phyloP scores from a whole-genome alignment of 1,140 invertebrate species.

The Panulirus ornatus region DNA sequence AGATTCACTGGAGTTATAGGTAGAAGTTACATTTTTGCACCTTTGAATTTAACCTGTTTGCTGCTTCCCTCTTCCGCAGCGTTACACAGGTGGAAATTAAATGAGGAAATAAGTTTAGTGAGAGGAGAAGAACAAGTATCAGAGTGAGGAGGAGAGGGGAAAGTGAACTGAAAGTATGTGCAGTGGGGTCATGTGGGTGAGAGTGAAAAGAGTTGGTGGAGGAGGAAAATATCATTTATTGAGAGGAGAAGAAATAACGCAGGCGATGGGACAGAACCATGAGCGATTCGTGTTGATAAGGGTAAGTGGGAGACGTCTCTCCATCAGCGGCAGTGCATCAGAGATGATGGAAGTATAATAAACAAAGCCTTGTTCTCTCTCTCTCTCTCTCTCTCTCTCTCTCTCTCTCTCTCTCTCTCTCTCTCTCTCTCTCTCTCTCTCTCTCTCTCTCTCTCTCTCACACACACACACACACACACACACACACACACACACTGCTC shows the following conservation, averaged over 20 bases:
- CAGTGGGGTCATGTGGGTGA: neutral
- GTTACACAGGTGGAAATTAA: too few species aligned
- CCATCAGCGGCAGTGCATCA: too few species aligned
- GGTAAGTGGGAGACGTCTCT: too few species aligned
- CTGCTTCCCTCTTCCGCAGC: neutral
- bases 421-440: slow-evolving; percentile 17
- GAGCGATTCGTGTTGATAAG: too few species aligned
- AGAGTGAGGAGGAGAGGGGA: neutral
- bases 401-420: neutral
- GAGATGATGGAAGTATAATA: too few species aligned
- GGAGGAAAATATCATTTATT: neutral
- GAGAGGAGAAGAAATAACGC: neutral
- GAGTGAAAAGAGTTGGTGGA: neutral
- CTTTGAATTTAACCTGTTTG: neutral
- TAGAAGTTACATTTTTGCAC: neutral
- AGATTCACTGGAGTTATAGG: too few species aligned
- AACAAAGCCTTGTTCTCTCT: neutral
- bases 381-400: neutral
- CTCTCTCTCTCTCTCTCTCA: too few species aligned
- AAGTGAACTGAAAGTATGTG: neutral
- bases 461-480: too few species aligned
- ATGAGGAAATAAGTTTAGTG: too few species aligned
- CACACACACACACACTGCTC: too few species aligned
- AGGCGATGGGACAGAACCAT: neutral
- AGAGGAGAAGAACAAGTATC: too few species aligned